Percentiles rank a stretch among this genome's conserved stretches.
Conservation (phyloP, 2,113 vertebrate species). For the Eira barbara region DNA sequence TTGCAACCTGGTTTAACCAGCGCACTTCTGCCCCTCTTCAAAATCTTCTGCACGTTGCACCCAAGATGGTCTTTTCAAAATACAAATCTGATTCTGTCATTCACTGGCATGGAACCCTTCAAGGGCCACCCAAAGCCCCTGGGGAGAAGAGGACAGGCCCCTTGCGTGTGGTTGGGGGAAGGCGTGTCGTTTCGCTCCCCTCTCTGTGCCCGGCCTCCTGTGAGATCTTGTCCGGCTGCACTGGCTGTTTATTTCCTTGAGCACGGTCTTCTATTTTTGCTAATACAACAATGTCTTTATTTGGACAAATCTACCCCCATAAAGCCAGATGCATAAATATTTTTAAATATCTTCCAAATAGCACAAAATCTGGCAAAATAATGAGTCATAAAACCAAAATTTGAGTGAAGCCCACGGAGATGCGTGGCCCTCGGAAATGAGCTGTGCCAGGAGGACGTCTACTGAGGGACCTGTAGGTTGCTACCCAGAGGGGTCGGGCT, state of each 20-base stretch:
- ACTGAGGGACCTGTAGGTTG: neutral
- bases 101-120: neutral
- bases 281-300: neutral
- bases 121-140: neutral
- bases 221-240: accelerated
- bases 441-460: neutral
- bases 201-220: neutral
- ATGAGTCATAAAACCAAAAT: neutral
- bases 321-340: neutral
- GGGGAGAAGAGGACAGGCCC: neutral
- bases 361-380: neutral
- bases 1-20: accelerated
- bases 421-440: neutral
- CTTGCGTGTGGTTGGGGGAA: accelerated
- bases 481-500: no score
- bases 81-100: neutral
- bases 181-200: accelerated
- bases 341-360: neutral
- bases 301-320: neutral
- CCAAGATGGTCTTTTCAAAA: neutral
- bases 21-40: neutral
- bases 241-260: neutral
- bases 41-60: accelerated
- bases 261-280: neutral
- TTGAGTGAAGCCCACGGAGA: neutral